Evolutionary conservation across 2,113 vertebrate genomes (phyloP), one percentile per base, ranked within the genome.

Genomic region (Machaerirhynchus nigripectus): DNA sequence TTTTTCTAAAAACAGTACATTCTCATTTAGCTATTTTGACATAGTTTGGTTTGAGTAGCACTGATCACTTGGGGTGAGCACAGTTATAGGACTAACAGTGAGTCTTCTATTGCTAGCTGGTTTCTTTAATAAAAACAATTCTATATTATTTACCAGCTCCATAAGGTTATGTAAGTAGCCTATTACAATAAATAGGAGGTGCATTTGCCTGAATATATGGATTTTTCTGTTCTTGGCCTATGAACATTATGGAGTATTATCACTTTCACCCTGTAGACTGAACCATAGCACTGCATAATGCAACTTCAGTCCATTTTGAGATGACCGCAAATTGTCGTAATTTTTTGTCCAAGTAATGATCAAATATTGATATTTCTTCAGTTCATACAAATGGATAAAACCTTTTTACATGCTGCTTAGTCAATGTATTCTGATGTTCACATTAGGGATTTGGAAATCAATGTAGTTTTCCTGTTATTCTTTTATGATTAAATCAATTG

Each of bases 401-500:
- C 95, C 92, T 95, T 96, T 96, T 95, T 90, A 91, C 96, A 96
- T 46, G 53, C 65, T 97, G 82, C 89, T 97, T 97, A 92, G 96
- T 98, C 98, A 98, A 98, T 98, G 97, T 96, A 97, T 95, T 97
- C 97, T 98, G 97, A 98, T 98, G 97, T 97, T 98, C 98, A 88
- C 98, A 98, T 98, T 98, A 98, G 94, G 95, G 96, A 98, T 98
- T 98, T 98, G 96, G 97, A 98, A 98, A 98, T 98, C 98, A 98
- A 98, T 98, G 93, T 96, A 88, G 96, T 98, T 98, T 98, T 97
- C 97, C 97, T 98, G 97, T 98, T 98, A 98, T 98, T 98, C 98
- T 98, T 98, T 98, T 98, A 98, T 98, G 97, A 98, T 98, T 98
- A 98, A 98, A 98, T 98, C 98, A 98, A 98, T 98, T 97, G 88